Evolutionary conservation across 1,140 invertebrate genomes (phyloP), one percentile per base, ranked within the genome.

Genomic region (Drosophila aff.): DNA sequence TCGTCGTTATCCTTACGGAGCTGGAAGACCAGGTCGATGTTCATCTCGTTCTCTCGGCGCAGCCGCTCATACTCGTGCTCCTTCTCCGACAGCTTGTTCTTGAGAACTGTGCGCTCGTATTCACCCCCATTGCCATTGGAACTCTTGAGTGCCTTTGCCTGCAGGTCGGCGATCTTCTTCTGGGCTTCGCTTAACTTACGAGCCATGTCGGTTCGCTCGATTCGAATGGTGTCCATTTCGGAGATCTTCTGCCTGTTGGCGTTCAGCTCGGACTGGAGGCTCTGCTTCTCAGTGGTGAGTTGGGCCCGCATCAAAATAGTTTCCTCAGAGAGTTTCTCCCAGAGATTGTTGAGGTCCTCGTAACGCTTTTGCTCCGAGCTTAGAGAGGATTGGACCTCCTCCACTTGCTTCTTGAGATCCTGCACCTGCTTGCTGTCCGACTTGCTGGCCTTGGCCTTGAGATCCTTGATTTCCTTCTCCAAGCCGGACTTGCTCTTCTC

Each of bases 251-350:
- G 77, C 47, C 69, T 87, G 50, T 82, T 73, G 53, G 82, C 64
- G 47, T 63, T 92, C 4, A 92, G 57, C 41, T 92, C 91, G 18
- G 79, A 93, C 80, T 95, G 94, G 36, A 96, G 79, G 43, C 94
- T 94, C 94, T 97, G 95, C 80, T 96, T 97, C 91, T 97, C 96
- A 41, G 95, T 95, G 7, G 96, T 96, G 2, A 97, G 93, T 92
- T 96, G 95, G 16, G 96, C 95, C 92, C 97, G 97, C 55, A 95
- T 96, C 0, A 96, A 94, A 1, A 97, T 96, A 76, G 96, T 96
- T 85, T 97, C 96, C 91, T 97, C 96, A 85, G 96, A 95, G n/a
- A 98, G 93, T 66, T 96, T 94, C 83, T 97, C 97, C 92, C 97
- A 97, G 92, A 96, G 97, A 4, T 94, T 94, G 31, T 96, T 97